These are phyloP conservation scores for Probaryconus sp. DNA, from an alignment of 1,140 invertebrate species.

Conservation along the genomic window DNA sequence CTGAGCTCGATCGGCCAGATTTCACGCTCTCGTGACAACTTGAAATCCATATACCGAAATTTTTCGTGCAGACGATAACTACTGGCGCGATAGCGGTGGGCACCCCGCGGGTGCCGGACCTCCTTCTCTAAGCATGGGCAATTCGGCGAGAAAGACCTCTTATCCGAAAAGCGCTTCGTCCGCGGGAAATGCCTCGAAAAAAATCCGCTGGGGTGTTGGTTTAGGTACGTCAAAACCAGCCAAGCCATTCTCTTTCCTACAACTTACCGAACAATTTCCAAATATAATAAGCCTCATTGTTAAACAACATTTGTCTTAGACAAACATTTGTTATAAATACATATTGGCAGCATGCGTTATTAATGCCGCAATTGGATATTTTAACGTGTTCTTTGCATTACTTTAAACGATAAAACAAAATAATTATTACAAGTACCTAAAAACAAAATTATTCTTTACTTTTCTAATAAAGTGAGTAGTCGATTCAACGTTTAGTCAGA, in stretches of 20 bases:
- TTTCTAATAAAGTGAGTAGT: too few species aligned
- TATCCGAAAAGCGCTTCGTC: constrained; percentile 58
- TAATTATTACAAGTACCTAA: too few species aligned
- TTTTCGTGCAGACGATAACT: neutral
- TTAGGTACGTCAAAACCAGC: constrained; percentile 67
- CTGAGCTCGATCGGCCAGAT: constrained; percentile 15
- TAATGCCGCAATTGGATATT: too few species aligned
- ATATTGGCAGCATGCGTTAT: too few species aligned
- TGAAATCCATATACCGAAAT: constrained; percentile 3
- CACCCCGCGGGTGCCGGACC: constrained; percentile 15
- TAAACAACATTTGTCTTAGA: too few species aligned
- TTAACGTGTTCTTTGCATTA: too few species aligned
- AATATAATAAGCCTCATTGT: too few species aligned
- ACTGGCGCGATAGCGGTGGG: neutral
- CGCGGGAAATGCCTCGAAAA: constrained; percentile 56
- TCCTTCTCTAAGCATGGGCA: constrained; percentile 69
- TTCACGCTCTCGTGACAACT: constrained; percentile 10
- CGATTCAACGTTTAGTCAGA: too few species aligned
- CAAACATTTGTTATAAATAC: too few species aligned
- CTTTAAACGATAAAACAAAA: too few species aligned
- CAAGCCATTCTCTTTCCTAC: neutral
- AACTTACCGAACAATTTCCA: neutral
- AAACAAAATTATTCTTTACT: too few species aligned
- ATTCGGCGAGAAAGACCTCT: constrained; percentile 70
- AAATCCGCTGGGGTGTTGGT: constrained; percentile 70